Percentiles rank a stretch among this genome's conserved stretches.
Evolutionary conservation across 2,797 vertebrate genomes (phyloP).

Genomic region (Tangara arthus): DNA sequence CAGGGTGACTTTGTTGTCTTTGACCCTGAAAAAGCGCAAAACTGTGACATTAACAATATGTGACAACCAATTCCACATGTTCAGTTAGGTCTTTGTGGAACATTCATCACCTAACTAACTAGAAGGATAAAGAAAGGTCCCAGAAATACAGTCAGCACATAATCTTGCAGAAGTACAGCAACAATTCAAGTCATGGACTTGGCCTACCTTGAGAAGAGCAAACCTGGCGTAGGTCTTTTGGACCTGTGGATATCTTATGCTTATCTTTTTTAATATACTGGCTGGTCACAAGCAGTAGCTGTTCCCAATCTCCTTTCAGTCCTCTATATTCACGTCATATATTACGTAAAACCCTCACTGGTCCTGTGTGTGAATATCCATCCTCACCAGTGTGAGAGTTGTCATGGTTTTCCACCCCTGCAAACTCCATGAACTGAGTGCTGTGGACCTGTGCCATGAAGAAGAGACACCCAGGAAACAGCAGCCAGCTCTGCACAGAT

Average conservation of each 20-base stretch:
- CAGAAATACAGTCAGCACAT: not conserved
- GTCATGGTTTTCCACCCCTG: slow-evolving; percentile 78
- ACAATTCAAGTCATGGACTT: not conserved
- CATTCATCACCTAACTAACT: not conserved
- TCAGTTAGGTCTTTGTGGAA: not conserved
- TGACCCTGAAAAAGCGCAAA: slow-evolving; percentile 9
- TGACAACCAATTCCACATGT: not conserved
- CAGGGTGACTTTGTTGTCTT: not conserved
- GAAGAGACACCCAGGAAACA: not conserved
- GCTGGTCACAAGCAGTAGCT: slow-evolving; percentile 76
- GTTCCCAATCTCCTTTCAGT: slow-evolving; percentile 73
- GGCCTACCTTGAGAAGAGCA: not conserved
- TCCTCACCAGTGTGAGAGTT: slow-evolving; percentile 73
- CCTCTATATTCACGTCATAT: slow-evolving; percentile 73
- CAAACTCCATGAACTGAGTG: slow-evolving; percentile 77
- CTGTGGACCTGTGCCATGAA: slow-evolving; percentile 62
- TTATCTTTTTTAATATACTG: slow-evolving; percentile 70
- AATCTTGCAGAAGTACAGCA: not conserved
- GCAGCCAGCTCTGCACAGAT: not conserved
- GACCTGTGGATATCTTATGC: not conserved
- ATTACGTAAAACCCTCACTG: slow-evolving; percentile 69
- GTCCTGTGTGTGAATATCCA: slow-evolving; percentile 75
- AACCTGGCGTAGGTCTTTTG: not conserved
- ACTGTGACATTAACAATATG: not conserved
- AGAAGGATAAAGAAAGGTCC: not conserved